Conservation (phyloP, 2,888 invertebrate species). For the Eristalinus aeneus region DNA sequence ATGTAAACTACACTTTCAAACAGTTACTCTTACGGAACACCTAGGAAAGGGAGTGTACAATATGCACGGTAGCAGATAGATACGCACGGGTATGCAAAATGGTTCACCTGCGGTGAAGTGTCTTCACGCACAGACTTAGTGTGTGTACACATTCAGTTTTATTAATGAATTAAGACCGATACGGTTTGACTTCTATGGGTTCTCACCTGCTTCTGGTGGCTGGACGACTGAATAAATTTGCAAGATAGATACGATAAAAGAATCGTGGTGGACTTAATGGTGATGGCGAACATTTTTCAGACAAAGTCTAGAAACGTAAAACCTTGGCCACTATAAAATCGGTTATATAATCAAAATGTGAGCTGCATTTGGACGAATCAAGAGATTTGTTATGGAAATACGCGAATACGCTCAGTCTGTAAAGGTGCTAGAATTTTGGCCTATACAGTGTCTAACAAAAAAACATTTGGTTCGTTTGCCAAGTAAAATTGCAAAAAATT, state of each 20-base stretch:
- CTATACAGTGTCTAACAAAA: neutral
- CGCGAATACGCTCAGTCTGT: too few relatives aligned
- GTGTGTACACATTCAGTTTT: slow-evolving; percentile 32
- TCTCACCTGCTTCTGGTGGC: neutral
- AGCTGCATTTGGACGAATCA: slow-evolving; percentile 20
- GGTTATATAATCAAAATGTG: slow-evolving; percentile 16
- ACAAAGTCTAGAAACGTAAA: neutral
- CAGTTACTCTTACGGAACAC: slow-evolving; percentile 13
- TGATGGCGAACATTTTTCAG: too few relatives aligned
- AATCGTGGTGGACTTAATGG: too few relatives aligned
- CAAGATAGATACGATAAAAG: neutral
- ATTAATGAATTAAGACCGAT: slow-evolving; percentile 63
- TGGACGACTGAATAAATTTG: neutral
- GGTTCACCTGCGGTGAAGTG: neutral
- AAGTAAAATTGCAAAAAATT: too few relatives aligned
- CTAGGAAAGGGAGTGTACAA: neutral
- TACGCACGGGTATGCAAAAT: slow-evolving; percentile 28
- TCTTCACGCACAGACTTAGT: neutral
- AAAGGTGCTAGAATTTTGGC: slow-evolving; percentile 2
- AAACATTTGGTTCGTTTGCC: too few relatives aligned
- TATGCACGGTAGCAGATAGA: neutral
- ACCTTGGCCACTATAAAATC: neutral
- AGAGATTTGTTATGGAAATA: slow-evolving; percentile 19
- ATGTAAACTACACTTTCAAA: slow-evolving; percentile 28
- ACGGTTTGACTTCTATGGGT: slow-evolving; percentile 16